phyloP scores from a whole-genome alignment of 2,797 vertebrate species.

The Pygocentrus nattereri region DNA sequence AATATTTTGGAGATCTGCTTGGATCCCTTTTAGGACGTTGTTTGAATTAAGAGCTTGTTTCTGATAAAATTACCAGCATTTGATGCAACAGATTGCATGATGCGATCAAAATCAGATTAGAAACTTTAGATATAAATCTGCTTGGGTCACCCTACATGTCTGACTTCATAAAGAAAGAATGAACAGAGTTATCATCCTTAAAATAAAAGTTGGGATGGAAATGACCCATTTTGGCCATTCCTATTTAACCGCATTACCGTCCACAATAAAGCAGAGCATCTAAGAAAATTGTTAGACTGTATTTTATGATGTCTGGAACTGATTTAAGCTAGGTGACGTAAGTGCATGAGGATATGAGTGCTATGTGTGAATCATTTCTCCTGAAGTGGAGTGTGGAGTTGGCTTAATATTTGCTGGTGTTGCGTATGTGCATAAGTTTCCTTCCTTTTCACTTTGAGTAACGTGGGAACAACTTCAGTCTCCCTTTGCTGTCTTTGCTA shows the following conservation, averaged over 20 bases:
- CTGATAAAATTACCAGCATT: too few relatives aligned
- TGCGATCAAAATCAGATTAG: neutral
- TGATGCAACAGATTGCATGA: too few relatives aligned
- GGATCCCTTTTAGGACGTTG: too few relatives aligned
- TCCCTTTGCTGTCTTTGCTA: neutral
- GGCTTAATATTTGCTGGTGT: neutral
- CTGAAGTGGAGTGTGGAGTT: constrained; percentile 6
- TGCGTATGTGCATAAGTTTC: neutral
- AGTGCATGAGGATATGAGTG: neutral
- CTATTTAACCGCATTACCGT: neutral
- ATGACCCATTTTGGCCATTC: neutral
- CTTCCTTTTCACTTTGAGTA: neutral
- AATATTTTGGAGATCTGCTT: neutral
- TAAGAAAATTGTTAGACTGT: neutral
- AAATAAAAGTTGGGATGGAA: constrained; percentile 1
- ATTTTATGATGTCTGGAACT: neutral
- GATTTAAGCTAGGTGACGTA: constrained; percentile 3
- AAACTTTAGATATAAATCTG: neutral
- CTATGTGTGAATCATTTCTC: neutral
- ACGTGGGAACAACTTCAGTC: neutral
- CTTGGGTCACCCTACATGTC: neutral
- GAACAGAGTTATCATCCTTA: neutral
- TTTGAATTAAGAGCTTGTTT: too few relatives aligned
- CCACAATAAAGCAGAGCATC: neutral
- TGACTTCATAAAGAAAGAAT: neutral